Evolutionary conservation across 2,888 invertebrate genomes (phyloP), one percentile per base, ranked within the genome.

Genomic region (Chelonus formosanus): DNA sequence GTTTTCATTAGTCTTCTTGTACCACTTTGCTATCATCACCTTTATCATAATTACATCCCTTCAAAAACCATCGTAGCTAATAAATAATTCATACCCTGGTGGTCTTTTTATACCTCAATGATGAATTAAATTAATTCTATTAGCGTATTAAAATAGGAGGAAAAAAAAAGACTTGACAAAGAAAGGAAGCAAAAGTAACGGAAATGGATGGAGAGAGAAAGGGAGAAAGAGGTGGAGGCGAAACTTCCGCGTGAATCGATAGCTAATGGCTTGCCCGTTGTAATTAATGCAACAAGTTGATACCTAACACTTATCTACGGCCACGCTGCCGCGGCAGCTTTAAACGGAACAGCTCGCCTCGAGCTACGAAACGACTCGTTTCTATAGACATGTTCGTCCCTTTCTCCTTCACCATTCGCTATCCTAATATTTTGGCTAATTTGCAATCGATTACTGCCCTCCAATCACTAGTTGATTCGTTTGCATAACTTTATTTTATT

Each of bases 251-350:
- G 75, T 75, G 77, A 82, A 83, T 83, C 83, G 79, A 84, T 83
- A 78, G 78, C 80, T 82, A 83, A 83, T 82, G 80, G 81, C 78
- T 77, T 75, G 76, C 76, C 77, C 74, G 74, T 75, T 78, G 82
- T 83, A 82, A 83, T 84, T 83, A 84, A 84, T 81, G 84, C 84
- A 84, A 84, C 84, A 83, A 84, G 84, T 84, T 82, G 82, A 82
- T 83, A 81, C 78, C 79, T 74, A 79, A 79, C 80, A 81, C 81
- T 81, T 80, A 81, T 80, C 76, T 79, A 75, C 68, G 70, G 65
- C 69, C 70, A 70, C 69, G 71, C 69, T 70, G 70, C 68, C 67
- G 69, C 67, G 66, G 66, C 65, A 67, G 69, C 69, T 70, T 71
- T 71, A 71, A 73, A 70, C 69, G 69, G 69, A 67, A 73, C 73